These are phyloP conservation scores for Pollenia angustigena DNA, from an alignment of 2,888 invertebrate species.

Conservation along the genomic window DNA sequence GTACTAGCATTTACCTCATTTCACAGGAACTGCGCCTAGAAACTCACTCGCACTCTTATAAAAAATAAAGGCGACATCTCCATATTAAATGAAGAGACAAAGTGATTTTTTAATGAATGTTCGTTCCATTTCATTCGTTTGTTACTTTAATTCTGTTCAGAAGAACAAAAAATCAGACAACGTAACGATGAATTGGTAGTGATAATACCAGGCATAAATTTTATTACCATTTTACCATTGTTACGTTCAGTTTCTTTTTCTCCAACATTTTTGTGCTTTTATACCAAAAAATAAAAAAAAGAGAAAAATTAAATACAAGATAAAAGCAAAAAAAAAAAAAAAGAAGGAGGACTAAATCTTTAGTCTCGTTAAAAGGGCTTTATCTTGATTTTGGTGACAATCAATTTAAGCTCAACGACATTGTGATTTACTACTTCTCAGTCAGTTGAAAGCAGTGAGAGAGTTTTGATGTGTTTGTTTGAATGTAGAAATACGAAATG, in stretches of 20 bases:
- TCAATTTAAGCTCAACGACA: constrained; percentile 74
- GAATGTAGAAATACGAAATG: neutral
- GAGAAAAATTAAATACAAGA: constrained; percentile 34
- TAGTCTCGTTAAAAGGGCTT: constrained; percentile 72
- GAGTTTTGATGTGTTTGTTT: constrained; percentile 3
- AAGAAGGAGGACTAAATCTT: constrained; percentile 34
- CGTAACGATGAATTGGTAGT: constrained; percentile 62
- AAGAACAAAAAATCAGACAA: constrained; percentile 20
- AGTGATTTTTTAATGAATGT: constrained; percentile 68
- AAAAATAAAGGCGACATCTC: neutral
- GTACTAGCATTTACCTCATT: too few relatives aligned
- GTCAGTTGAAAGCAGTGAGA: constrained; percentile 24
- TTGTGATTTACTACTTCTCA: constrained; percentile 70
- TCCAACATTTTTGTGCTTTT: constrained; percentile 30
- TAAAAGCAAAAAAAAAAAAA: constrained; percentile 21
- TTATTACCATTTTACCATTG: constrained; percentile 69
- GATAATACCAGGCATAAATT: constrained; percentile 70
- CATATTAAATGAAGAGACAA: constrained; percentile 40
- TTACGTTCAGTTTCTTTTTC: constrained; percentile 10
- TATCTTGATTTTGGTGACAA: constrained; percentile 74
- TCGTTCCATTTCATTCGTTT: constrained; percentile 53
- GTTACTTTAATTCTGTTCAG: constrained; percentile 13
- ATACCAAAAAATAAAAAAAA: constrained; percentile 23
- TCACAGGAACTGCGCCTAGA: constrained; percentile 10
- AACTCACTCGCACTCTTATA: neutral